phyloP scores from a whole-genome alignment of 2,113 vertebrate genomes.

The Trichomycterus rosablanca region DNA sequence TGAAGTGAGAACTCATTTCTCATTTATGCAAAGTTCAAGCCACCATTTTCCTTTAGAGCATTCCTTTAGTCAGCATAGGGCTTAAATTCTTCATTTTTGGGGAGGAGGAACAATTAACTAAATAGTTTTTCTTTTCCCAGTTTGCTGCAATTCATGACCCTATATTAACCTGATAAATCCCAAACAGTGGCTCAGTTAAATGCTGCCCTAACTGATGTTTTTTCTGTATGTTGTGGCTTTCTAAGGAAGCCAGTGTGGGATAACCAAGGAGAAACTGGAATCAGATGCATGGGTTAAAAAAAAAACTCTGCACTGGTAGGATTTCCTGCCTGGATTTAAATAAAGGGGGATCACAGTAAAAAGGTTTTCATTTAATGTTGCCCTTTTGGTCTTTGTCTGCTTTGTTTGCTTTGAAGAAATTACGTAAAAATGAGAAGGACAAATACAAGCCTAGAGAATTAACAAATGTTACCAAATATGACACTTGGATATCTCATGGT shows the following conservation, averaged over 20 bases:
- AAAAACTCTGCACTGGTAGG: background rate
- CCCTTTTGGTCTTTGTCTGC: too few relatives aligned
- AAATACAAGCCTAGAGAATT: background rate
- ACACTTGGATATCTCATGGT: background rate
- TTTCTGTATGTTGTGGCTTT: background rate
- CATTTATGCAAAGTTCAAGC: too few relatives aligned
- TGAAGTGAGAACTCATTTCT: conserved; percentile 11
- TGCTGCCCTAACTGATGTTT: background rate
- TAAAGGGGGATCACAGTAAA: conserved; percentile 26
- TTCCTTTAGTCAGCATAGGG: conserved; percentile 3
- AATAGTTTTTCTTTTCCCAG: background rate
- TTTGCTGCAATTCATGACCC: too few relatives aligned
- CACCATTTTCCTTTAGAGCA: conserved; percentile 19
- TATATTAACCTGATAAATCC: background rate
- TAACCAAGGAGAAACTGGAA: conserved; percentile 4
- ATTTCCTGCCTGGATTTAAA: conserved; percentile 21
- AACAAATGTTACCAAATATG: too few relatives aligned
- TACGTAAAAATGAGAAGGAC: background rate
- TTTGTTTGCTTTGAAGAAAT: conserved; percentile 44
- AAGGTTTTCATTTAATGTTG: conserved; percentile 36
- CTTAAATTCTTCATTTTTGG: background rate
- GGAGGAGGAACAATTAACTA: background rate
- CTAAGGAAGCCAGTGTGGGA: conserved; percentile 1
- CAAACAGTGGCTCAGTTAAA: too few relatives aligned
- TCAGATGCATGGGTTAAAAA: conserved; percentile 2